These are phyloP conservation scores for Stichodactyla helianthus DNA, from an alignment of 64 coral and sea anemone genomes.

Conservation along the genomic window DNA sequence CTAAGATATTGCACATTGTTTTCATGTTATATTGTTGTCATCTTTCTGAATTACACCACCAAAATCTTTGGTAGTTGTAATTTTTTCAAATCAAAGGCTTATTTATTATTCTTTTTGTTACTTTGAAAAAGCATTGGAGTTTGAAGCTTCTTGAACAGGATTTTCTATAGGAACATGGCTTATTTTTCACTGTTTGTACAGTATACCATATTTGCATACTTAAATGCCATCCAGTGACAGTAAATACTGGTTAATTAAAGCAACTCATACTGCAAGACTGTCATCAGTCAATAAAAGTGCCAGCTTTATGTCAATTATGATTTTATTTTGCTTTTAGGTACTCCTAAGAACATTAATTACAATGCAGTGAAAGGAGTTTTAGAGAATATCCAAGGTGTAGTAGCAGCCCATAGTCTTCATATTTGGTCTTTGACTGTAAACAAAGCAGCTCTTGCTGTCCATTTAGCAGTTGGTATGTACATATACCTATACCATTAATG, in stretches of 20 bases:
- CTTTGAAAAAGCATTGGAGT: too few species aligned
- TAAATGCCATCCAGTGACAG: too few species aligned
- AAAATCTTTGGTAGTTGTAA: too few species aligned
- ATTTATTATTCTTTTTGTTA: too few species aligned
- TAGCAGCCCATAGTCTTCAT: conserved; percentile 89
- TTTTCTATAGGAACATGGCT: too few species aligned
- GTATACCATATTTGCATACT: too few species aligned
- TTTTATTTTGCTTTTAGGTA: conserved; percentile 33
- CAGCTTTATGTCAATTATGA: background rate
- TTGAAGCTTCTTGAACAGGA: too few species aligned
- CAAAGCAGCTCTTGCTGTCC: conserved; percentile 85
- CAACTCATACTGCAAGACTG: background rate
- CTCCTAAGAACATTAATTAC: conserved; percentile 87
- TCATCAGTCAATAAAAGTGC: background rate
- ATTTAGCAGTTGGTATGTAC: conserved; percentile 81
- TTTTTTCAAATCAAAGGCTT: too few species aligned
- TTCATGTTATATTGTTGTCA: background rate
- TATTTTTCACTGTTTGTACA: too few species aligned
- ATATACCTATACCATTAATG: too few species aligned
- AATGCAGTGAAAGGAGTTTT: conserved; percentile 69
- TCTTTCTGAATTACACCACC: too few species aligned
- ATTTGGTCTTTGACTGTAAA: conserved; percentile 96
- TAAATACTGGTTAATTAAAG: too few species aligned
- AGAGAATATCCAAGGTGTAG: conserved; percentile 72
- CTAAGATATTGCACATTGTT: background rate